Conservation (phyloP, 2,888 invertebrate species). For the Limnephilus rhombicus region DNA sequence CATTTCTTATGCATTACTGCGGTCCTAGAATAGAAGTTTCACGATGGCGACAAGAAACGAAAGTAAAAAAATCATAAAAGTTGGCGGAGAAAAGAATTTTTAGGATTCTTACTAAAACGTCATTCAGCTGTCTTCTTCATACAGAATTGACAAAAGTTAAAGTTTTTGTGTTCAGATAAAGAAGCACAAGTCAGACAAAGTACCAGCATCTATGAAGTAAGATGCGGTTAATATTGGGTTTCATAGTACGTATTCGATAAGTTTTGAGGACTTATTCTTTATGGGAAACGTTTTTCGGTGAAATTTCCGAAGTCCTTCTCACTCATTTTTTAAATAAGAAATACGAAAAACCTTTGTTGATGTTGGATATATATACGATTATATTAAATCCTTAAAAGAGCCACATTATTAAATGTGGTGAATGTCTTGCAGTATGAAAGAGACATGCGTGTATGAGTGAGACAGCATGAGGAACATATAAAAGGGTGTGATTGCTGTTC, state of each 20-base stretch:
- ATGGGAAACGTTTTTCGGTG: not conserved
- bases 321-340: no score
- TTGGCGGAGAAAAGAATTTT: not conserved
- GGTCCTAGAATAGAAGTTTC: conserved; percentile 2
- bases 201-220: not conserved
- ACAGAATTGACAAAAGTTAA: not conserved
- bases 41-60: not conserved
- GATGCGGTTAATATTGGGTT: not conserved
- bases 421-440: no score
- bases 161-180: not conserved
- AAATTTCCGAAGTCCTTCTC: no score
- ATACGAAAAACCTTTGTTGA: no score
- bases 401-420: no score
- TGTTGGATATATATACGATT: no score
- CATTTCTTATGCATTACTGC: conserved; percentile 29
- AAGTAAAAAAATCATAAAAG: not conserved
- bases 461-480: no score
- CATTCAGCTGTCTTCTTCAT: not conserved
- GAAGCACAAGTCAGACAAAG: no score
- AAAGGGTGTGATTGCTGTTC: no score
- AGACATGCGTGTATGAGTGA: no score
- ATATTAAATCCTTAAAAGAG: no score
- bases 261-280: not conserved
- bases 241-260: not conserved
- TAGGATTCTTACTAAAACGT: not conserved